Percentiles rank a stretch among this genome's conserved stretches.
These are phyloP conservation scores for Nomia melanderi DNA, from an alignment of 1,140 invertebrate species.

Conservation along the genomic window DNA sequence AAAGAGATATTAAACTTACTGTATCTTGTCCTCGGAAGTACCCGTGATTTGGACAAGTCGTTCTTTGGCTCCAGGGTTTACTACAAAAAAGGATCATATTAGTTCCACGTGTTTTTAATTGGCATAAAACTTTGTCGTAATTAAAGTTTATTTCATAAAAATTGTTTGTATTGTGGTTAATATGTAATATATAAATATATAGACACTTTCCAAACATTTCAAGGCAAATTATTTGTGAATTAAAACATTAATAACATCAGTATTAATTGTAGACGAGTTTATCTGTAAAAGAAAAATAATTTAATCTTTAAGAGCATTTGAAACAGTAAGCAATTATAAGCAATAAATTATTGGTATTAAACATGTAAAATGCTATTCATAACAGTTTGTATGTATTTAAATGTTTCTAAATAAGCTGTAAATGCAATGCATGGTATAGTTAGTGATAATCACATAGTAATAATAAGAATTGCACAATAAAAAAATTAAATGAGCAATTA, in stretches of 20 bases:
- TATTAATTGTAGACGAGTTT: constrained; percentile 12
- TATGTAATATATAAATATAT: constrained; percentile 27
- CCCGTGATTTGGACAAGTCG: constrained; percentile 95
- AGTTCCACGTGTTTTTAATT: background rate
- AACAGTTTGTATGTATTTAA: constrained; percentile 17
- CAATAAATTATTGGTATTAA: constrained; percentile 25
- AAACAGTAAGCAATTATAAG: constrained; percentile 37
- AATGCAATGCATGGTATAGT: constrained; percentile 32
- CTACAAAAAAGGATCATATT: constrained; percentile 81
- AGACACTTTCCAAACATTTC: constrained; percentile 15
- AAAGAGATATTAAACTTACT: constrained; percentile 82
- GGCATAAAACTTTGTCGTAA: constrained; percentile 5
- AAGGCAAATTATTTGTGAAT: constrained; percentile 33
- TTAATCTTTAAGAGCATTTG: constrained; percentile 19
- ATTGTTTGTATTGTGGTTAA: constrained; percentile 39
- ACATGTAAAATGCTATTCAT: constrained; percentile 21
- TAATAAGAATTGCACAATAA: constrained; percentile 17
- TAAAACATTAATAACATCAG: constrained; percentile 21
- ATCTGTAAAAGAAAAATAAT: constrained; percentile 29
- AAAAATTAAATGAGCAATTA: constrained; percentile 16
- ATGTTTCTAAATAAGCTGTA: constrained; percentile 34
- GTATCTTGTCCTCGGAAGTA: constrained; percentile 94
- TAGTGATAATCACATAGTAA: constrained; percentile 12
- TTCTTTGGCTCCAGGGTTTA: constrained; percentile 94
- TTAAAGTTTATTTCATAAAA: constrained; percentile 10